Conservation (phyloP, 2,888 invertebrate species). For the Allacma fusca region DNA sequence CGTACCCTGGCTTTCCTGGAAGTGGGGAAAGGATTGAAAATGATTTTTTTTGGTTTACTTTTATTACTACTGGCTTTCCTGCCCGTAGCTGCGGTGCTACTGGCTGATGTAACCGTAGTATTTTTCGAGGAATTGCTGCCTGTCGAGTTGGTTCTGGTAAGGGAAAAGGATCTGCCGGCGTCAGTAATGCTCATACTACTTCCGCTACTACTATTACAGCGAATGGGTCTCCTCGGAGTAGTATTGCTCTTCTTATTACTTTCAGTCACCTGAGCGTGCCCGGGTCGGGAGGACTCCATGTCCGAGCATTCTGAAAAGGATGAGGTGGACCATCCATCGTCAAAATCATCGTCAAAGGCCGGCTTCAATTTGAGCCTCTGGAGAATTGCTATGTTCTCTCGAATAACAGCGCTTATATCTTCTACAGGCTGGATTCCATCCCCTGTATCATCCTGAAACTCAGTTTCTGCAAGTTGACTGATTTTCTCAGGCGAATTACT, state of each 20-base stretch:
- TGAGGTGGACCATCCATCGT: constrained; percentile 65
- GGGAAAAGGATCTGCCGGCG: constrained; percentile 3
- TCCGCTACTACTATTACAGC: constrained; percentile 22
- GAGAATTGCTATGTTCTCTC: constrained; percentile 60
- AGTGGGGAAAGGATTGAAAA: constrained; percentile 60
- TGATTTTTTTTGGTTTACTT: constrained; percentile 40
- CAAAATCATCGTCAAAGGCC: constrained; percentile 76
- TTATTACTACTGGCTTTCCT: constrained; percentile 23
- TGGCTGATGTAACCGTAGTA: not conserved
- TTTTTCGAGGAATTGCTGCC: constrained; percentile 12
- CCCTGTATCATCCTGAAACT: not conserved
- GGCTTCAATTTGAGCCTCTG: constrained; percentile 66
- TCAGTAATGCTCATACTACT: not conserved
- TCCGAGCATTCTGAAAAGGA: constrained; percentile 51
- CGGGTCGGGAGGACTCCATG: constrained; percentile 26
- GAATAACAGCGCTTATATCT: constrained; percentile 60
- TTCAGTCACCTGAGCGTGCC: not conserved
- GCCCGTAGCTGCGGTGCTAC: not conserved
- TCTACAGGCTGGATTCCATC: constrained; percentile 49
- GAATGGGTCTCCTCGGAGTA: constrained; percentile 25
- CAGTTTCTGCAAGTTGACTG: not conserved
- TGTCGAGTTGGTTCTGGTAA: not conserved
- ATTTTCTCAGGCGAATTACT: not conserved
- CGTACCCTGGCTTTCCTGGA: constrained; percentile 53
- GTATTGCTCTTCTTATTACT: constrained; percentile 1